Conservation (phyloP, 2,113 vertebrate genomes). For the Vulpes ferrilata region DNA sequence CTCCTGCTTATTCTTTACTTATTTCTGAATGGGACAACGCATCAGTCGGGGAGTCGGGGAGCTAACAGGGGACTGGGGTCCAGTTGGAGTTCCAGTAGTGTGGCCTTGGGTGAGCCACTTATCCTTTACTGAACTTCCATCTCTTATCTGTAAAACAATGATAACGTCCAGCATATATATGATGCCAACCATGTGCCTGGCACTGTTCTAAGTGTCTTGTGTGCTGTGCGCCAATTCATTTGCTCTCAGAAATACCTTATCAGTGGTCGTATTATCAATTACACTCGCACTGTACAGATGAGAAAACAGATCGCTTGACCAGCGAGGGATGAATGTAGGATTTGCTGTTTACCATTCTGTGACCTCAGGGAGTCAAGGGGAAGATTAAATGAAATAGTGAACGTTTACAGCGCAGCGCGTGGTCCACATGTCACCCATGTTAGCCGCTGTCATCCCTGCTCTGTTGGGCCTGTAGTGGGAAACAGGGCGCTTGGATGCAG, state of each 20-base stretch:
- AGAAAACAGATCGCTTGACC: neutral
- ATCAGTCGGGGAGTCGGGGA: neutral
- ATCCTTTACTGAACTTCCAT: neutral
- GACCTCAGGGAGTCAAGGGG: neutral
- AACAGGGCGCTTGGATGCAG: neutral
- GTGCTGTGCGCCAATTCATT: neutral
- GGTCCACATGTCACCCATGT: neutral
- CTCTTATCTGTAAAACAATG: neutral
- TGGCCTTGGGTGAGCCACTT: neutral
- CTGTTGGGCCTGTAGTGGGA: neutral
- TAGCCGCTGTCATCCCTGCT: neutral
- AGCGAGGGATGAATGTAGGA: neutral
- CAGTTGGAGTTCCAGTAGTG: neutral
- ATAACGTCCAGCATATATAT: neutral
- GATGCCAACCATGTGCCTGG: too few species aligned
- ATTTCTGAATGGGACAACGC: neutral
- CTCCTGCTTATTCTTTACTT: neutral
- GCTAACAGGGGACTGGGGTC: neutral
- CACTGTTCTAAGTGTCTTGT: neutral
- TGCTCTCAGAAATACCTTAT: neutral
- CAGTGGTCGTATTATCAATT: neutral
- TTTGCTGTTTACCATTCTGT: neutral
- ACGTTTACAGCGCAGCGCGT: neutral
- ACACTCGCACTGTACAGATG: neutral
- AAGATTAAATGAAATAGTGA: neutral